Percentiles rank a stretch among this genome's conserved stretches.
These are phyloP conservation scores for Hemicordylus capensis DNA, from an alignment of 2,113 vertebrate species.

Conservation along the genomic window DNA sequence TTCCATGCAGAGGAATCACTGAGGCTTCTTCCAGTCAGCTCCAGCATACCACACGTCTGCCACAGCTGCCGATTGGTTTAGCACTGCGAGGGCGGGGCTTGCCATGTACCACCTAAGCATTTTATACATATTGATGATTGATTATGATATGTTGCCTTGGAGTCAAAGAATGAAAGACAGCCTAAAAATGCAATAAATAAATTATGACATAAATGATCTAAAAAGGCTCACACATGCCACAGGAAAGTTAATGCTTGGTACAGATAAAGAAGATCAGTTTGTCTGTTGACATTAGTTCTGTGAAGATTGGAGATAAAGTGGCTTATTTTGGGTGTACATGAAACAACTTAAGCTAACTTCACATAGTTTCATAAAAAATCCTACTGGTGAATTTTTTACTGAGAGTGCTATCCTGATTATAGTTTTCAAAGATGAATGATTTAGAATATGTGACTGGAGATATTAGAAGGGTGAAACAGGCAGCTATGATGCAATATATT, in stretches of 20 bases:
- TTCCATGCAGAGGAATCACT: conserved; percentile 78
- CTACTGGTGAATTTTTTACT: background rate
- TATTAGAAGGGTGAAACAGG: background rate
- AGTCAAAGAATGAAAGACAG: no score
- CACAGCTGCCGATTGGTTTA: no score
- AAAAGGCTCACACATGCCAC: background rate
- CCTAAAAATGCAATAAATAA: no score
- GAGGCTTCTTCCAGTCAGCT: conserved; percentile 91
- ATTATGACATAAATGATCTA: background rate
- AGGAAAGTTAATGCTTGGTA: background rate
- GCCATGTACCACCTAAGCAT: no score
- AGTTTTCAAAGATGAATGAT: background rate
- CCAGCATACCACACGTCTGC: no score
- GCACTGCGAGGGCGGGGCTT: no score
- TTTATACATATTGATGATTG: no score
- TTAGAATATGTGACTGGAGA: background rate
- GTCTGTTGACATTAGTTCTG: background rate
- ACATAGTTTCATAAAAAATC: no score
- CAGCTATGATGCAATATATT: background rate
- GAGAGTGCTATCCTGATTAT: background rate
- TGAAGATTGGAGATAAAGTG: background rate
- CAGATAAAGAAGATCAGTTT: background rate
- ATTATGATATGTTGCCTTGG: no score
- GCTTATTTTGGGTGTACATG: background rate
- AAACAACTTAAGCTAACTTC: background rate